Base-by-base conservation (phyloP, 1,140 invertebrate genomes). In the Musca domestica region DNA sequence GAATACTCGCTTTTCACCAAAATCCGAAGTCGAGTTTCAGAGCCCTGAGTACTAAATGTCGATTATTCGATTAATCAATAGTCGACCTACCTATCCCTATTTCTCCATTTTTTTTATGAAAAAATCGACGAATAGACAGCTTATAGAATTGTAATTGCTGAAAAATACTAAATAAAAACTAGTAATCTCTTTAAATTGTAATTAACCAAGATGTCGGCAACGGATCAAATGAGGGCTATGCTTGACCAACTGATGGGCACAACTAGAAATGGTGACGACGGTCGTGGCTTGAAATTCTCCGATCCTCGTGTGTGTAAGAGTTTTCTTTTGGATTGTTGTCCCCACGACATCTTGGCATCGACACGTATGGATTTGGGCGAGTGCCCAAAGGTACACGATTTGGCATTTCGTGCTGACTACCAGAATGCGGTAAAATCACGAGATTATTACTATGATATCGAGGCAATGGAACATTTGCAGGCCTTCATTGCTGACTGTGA, bases 161-260 rank as follows among this genome's bases (percentile, higher is more conserved):
- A 30, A 30, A 30, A 30, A 30, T n/a, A n/a, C 3, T 4, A 4
- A 4, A 4, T 4, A 9, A 30, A 30, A 30, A 30, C 9, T 30
- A 4, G 27, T 30, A 30, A 30, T 4, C 3, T 30, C 3, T 30
- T 30, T 3, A 30, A 30, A 4, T 30, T 30, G 27, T 30, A 4
- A n/a, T 30, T 30, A 41, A 41, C 6, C 34, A 80, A 85, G 80
- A 99, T 99, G 96, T 95, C 96, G 67, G 96, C 96, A 71, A 95
- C 97, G 83, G 96, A 98, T 83, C 96, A 99, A 87, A 98, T 99
- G 92, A 87, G 95, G 84, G 94, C 95, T 68, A 98, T 98, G 96
- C 86, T 99, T 75, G 96, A 98, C 83, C 94, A 98, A 84, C 85
- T 99, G 70, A 98, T 99, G 96, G 96, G 96, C 67, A 98, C 96